Evolutionary conservation across 2,888 invertebrate genomes (phyloP).

Genomic region (Drosophila emarginata): DNA sequence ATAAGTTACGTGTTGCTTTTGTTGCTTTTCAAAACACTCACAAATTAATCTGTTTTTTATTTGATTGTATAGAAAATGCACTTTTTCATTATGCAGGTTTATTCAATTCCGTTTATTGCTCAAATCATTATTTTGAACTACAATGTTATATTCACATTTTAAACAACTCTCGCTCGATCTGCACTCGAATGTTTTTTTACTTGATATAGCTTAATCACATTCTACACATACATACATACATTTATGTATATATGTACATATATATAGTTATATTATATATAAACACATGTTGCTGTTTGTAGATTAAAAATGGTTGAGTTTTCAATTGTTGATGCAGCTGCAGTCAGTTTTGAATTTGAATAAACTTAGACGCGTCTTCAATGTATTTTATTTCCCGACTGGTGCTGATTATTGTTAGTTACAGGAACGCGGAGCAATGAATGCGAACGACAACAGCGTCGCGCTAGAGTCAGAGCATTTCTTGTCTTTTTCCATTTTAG

Average conservation of each 20-base stretch:
- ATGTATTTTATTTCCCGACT: slow-evolving; percentile 13
- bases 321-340: slow-evolving; percentile 16
- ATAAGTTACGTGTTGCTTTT: slow-evolving; percentile 26
- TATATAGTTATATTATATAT: slow-evolving; percentile 25
- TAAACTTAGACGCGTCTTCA: slow-evolving; percentile 2
- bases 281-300: slow-evolving; percentile 35
- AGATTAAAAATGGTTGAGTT: background rate
- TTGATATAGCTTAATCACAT: slow-evolving; percentile 9
- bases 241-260: slow-evolving; percentile 12
- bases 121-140: background rate
- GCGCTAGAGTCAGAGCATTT: slow-evolving; percentile 61
- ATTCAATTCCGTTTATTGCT: background rate
- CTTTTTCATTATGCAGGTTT: background rate
- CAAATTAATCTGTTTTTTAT: slow-evolving; percentile 18
- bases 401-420: slow-evolving; percentile 20
- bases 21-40: slow-evolving; percentile 15
- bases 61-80: slow-evolving; percentile 6
- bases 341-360: slow-evolving; percentile 5
- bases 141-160: slow-evolving; percentile 10
- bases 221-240: slow-evolving; percentile 5
- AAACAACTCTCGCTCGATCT: slow-evolving; percentile 12
- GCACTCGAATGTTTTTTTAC: background rate
- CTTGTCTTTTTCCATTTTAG: slow-evolving; percentile 45
- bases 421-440: slow-evolving; percentile 17
- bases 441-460: slow-evolving; percentile 28